Evolutionary conservation across 2,888 invertebrate genomes (phyloP).

Genomic region (Himalopsyche anomala): DNA sequence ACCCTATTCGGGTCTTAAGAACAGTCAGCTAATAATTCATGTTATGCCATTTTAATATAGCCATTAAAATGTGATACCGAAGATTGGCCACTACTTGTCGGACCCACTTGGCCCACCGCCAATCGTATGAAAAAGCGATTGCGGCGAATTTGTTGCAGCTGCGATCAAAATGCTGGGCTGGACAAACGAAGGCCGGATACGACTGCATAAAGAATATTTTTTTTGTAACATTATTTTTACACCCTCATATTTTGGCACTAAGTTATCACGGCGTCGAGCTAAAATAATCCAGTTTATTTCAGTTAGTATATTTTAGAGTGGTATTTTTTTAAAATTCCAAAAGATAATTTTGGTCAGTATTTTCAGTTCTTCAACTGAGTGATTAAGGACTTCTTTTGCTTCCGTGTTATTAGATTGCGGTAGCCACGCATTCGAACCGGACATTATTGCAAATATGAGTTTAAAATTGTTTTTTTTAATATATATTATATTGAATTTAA

Average conservation of each 20-base stretch:
- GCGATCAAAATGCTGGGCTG: conserved; percentile 22
- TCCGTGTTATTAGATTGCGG: no score
- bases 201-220: neutral
- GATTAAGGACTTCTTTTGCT: no score
- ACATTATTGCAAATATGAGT: no score
- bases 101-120: conserved; percentile 35
- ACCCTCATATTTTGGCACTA: conserved; percentile 17
- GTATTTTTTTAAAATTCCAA: no score
- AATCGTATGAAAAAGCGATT: conserved; percentile 46
- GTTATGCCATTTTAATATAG: neutral
- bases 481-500: no score
- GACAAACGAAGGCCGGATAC: conserved; percentile 1
- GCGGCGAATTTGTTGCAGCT: conserved; percentile 47
- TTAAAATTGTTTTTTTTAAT: no score
- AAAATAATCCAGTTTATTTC: neutral
- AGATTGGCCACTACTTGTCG: conserved; percentile 17
- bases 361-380: no score
- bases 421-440: no score
- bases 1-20: no score
- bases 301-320: neutral
- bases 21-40: neutral
- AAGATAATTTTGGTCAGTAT: no score
- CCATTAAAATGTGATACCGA: conserved; percentile 31
- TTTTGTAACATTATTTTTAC: neutral
- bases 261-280: neutral